These are phyloP conservation scores for Heterotilapia buettikoferi DNA, from an alignment of 2,113 vertebrate species.

Conservation along the genomic window DNA sequence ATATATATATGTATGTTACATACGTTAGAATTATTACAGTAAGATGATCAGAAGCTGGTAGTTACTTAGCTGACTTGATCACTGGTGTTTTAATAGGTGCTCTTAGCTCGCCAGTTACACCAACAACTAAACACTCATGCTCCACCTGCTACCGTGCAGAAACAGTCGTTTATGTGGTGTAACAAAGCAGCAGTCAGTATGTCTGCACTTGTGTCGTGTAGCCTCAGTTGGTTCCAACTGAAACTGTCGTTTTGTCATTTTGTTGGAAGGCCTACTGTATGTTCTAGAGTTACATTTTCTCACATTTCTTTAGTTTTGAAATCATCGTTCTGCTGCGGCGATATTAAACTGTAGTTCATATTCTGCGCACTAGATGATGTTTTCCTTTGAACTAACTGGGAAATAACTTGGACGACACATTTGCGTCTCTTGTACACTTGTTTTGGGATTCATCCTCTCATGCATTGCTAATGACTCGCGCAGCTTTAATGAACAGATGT, in stretches of 20 bases:
- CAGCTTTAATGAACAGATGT: neutral
- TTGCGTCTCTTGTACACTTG: neutral
- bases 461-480: fast-evolving
- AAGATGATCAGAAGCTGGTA: neutral
- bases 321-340: neutral
- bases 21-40: neutral
- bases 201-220: neutral
- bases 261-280: neutral
- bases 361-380: neutral
- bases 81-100: neutral
- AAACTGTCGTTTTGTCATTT: neutral
- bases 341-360: neutral
- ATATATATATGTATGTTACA: neutral
- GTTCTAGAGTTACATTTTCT: neutral
- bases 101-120: neutral
- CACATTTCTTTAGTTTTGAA: neutral
- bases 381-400: neutral
- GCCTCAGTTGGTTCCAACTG: neutral
- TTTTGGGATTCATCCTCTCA: fast-evolving
- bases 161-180: neutral
- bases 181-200: fast-evolving
- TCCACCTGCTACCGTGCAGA: neutral
- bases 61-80: neutral
- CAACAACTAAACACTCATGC: fast-evolving
- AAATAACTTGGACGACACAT: neutral